Conservation (phyloP, 1,140 invertebrate species). For the Macrostomum lignano region DNA sequence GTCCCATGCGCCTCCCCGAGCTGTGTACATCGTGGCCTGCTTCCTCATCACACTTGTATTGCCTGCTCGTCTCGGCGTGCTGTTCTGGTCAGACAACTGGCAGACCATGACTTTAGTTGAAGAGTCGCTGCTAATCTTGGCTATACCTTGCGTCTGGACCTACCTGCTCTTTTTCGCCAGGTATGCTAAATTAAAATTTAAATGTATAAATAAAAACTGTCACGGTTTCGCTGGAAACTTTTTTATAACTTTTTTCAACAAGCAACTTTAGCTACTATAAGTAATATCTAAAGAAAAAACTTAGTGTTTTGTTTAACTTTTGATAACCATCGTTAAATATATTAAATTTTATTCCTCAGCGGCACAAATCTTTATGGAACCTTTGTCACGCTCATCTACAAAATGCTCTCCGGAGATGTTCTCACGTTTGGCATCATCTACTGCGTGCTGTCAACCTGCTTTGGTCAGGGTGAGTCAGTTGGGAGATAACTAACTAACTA, state of each 20-base stretch:
- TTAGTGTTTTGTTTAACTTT: no score
- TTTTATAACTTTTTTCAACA: no score
- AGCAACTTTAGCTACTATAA: slow-evolving; percentile 5
- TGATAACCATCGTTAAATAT: slow-evolving; percentile 6
- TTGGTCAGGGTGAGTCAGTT: slow-evolving; percentile 40
- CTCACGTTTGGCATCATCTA: slow-evolving; percentile 86
- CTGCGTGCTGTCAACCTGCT: slow-evolving; percentile 61
- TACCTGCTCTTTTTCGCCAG: slow-evolving; percentile 91
- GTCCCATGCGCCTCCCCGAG: slow-evolving; percentile 68
- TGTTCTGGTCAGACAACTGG: no score
- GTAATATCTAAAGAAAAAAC: no score
- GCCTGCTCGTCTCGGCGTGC: slow-evolving; percentile 53
- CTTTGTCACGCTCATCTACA: slow-evolving; percentile 92
- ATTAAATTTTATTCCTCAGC: slow-evolving; percentile 34
- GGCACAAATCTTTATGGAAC: slow-evolving; percentile 68
- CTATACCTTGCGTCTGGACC: slow-evolving; percentile 78
- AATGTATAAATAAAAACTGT: no score
- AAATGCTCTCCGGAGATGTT: slow-evolving; percentile 89
- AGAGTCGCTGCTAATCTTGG: slow-evolving; percentile 62
- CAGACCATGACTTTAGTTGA: slow-evolving; percentile 35
- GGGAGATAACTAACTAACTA: no score
- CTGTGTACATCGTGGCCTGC: slow-evolving; percentile 69
- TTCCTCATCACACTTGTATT: slow-evolving; percentile 65
- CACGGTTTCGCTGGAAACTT: no score
- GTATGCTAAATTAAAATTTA: no score